phyloP scores from a whole-genome alignment of 1,140 invertebrate genomes.

The Lordiphosa collinella region DNA sequence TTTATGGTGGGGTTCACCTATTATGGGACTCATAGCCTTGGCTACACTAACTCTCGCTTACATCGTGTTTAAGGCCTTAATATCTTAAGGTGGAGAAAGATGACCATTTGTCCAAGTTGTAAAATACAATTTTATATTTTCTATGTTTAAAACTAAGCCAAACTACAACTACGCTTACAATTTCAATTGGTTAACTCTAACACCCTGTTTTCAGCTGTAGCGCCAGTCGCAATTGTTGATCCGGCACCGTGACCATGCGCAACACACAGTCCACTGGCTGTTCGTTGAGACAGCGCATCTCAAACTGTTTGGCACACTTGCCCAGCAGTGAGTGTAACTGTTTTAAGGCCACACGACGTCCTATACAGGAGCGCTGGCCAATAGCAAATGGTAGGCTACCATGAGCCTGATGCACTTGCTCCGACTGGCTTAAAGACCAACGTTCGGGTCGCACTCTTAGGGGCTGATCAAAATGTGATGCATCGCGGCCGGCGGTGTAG shows the following conservation, averaged over 20 bases:
- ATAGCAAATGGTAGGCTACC: slow-evolving; percentile 91
- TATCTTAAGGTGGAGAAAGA: slow-evolving; percentile 21
- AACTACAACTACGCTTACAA: slow-evolving; percentile 32
- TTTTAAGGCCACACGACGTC: slow-evolving; percentile 87
- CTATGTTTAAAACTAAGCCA: slow-evolving; percentile 40
- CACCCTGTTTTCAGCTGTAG: slow-evolving; percentile 24
- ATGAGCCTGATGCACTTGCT: slow-evolving; percentile 81
- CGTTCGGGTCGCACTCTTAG: slow-evolving; percentile 87
- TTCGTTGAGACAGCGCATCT: slow-evolving; percentile 80
- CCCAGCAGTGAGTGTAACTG: slow-evolving; percentile 85
- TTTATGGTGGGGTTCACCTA: slow-evolving; percentile 37
- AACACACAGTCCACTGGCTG: slow-evolving; percentile 81
- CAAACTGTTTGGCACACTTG: slow-evolving; percentile 81
- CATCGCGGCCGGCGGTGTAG: slow-evolving; percentile 88
- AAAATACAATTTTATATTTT: slow-evolving; percentile 39
- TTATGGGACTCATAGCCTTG: slow-evolving; percentile 45
- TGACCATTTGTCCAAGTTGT: too few relatives aligned
- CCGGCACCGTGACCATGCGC: slow-evolving; percentile 82
- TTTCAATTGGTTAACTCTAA: not conserved
- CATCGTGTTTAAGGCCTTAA: slow-evolving; percentile 47
- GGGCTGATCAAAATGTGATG: slow-evolving; percentile 85
- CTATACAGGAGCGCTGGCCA: slow-evolving; percentile 90
- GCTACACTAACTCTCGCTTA: slow-evolving; percentile 35
- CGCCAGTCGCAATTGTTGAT: slow-evolving; percentile 80
- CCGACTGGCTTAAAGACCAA: slow-evolving; percentile 83